Evolutionary conservation across 2,888 invertebrate genomes (phyloP), one percentile per base, ranked within the genome.

Genomic region (Cosmia trapezina): DNA sequence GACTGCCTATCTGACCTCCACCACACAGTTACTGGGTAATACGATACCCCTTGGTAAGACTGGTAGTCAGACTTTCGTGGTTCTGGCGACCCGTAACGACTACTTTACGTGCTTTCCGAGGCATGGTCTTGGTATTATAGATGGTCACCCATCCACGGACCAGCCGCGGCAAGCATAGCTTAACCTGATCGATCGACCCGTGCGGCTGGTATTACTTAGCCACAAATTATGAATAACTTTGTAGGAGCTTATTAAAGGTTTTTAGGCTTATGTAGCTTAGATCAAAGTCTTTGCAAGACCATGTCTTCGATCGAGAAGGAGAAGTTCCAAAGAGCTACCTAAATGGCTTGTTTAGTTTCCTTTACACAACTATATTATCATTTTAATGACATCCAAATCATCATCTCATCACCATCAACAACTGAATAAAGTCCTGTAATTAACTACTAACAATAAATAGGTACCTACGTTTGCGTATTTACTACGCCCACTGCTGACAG

Each of bases 401-500:
- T 41, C 19, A 28, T 28, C 2, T 7, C 11, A 5, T 41, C 19
- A 43, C 22, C 4, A 14, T 28, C 17, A 66, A 53, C 28, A 47
- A 51, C 17, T 7, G 14, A 65, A 59, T 51, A 59, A 28, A 76
- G 11, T 3, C 28, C 28, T 59, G 4, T 59, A 17, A 74, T 74
- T 45, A 47, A 45, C 7, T 0, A 54, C 14, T 53, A 14, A 28
- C 60, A 33, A 28, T 64, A 76, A 63, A 49, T 73, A n/a, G n/a
- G n/a, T n/a, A 53, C 22, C 17, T 14, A 76, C 33, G 54, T 60
- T 54, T 41, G 41, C 45, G 47, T 47, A 71, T 56, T 70, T 12
- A 62, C 51, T 47, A 53, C 41, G 28, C n/a, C 41, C 33, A 37
- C 1, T 41, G 43, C 28, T 65, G 56, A 65, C 68, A 69, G 51